These are phyloP conservation scores for Cichlasoma orientale DNA, from an alignment of 2,797 vertebrate species.

Conservation along the genomic window DNA sequence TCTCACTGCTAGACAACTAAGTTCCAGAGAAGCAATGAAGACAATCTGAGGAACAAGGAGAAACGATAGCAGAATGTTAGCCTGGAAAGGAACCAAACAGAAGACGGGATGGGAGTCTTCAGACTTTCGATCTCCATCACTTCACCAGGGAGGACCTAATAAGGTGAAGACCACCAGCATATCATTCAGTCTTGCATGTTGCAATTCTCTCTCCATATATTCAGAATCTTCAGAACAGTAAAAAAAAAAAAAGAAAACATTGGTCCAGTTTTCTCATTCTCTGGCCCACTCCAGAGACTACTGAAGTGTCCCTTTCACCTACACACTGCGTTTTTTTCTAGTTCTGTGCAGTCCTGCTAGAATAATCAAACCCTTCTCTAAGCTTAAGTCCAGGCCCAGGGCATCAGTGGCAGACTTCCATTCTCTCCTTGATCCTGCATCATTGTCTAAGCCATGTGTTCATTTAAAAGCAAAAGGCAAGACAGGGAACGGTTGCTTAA, in stretches of 20 bases:
- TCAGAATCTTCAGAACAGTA: constrained; percentile 25
- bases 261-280: constrained; percentile 17
- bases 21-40: constrained; percentile 35
- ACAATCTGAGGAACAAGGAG: constrained; percentile 6
- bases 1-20: constrained; percentile 45
- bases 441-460: constrained; percentile 53
- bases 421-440: constrained; percentile 62
- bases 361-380: constrained; percentile 28
- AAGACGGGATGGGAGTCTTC: neutral
- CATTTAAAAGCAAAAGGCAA: constrained; percentile 25
- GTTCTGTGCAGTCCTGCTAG: constrained; percentile 22
- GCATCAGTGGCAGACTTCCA: constrained; percentile 52
- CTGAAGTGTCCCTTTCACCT: constrained; percentile 7
- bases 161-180: constrained; percentile 57
- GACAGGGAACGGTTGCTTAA: constrained; percentile 23
- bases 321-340: constrained; percentile 19
- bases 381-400: constrained; percentile 57
- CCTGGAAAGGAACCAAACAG: constrained; percentile 9
- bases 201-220: constrained; percentile 32
- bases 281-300: constrained; percentile 31
- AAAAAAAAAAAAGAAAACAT: constrained; percentile 24
- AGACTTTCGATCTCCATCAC: constrained; percentile 33
- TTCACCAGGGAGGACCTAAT: constrained; percentile 58
- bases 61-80: neutral
- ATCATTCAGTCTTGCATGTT: constrained; percentile 42